phyloP scores from a whole-genome alignment of 2,888 invertebrate genomes.

The Balanococcus diminutus region DNA sequence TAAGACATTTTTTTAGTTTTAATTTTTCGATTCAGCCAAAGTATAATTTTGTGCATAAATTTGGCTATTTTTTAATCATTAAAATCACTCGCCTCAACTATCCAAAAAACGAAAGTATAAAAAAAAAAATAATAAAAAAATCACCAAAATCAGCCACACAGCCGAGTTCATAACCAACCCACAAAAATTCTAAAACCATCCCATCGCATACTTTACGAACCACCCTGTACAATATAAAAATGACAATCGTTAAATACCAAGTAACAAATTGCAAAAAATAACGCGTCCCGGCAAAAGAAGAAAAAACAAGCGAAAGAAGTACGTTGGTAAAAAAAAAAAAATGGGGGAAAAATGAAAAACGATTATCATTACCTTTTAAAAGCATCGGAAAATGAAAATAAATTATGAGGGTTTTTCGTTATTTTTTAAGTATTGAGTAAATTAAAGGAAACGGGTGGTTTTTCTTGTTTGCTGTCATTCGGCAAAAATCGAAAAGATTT shows the following conservation, averaged over 20 bases:
- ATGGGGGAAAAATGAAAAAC: slow-evolving; percentile 52
- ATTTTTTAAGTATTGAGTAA: slow-evolving; percentile 55
- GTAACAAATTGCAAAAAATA: slow-evolving; percentile 49
- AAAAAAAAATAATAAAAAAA: too few relatives aligned
- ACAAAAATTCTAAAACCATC: too few relatives aligned
- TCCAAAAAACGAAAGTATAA: too few relatives aligned
- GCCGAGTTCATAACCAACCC: too few relatives aligned
- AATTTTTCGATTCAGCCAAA: too few relatives aligned
- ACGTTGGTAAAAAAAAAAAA: slow-evolving; percentile 25
- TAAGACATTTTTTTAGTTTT: too few relatives aligned
- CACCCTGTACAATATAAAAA: slow-evolving; percentile 29
- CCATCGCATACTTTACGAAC: slow-evolving; percentile 1
- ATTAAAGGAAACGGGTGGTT: slow-evolving; percentile 53
- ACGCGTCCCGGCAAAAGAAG: neutral
- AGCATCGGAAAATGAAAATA: slow-evolving; percentile 54
- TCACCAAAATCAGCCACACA: too few relatives aligned
- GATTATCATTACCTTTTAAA: slow-evolving; percentile 54
- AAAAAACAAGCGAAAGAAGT: neutral
- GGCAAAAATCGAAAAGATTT: slow-evolving; percentile 53
- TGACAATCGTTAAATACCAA: slow-evolving; percentile 50
- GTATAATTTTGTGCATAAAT: too few relatives aligned
- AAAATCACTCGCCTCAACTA: too few relatives aligned
- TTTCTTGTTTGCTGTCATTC: slow-evolving; percentile 48
- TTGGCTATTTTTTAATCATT: too few relatives aligned
- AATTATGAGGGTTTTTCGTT: slow-evolving; percentile 55